Base-by-base conservation (phyloP, 2,888 invertebrate species). In the Sussaba pulchella region DNA sequence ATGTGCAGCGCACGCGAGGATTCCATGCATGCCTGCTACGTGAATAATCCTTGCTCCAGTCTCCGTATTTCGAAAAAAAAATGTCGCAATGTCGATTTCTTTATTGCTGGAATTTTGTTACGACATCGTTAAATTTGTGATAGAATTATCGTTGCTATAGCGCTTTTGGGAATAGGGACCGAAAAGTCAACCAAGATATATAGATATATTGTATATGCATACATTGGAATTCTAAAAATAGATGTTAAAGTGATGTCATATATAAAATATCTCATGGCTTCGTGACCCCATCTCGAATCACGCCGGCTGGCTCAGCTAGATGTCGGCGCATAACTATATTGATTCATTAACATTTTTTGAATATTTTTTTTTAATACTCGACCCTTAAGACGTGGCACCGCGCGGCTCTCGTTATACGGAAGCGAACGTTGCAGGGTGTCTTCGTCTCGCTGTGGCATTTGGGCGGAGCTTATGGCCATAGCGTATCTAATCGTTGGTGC, bases 401-500 rank as follows among this genome's bases (percentile, higher is more conserved):
- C 43, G 4, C n/a, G 43, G 4, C 43, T 43, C 43, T 43, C 12
- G 43, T 43, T 43, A 10, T 12, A 43, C 43, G 43, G 43, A 12
- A 12, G 41, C 10, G 19, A 61, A 41, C 21, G n/a, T 19, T 6
- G 6, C 31, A 39, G 21, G 41, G 41, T 10, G 19, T 41, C 10
- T 61, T 2, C 2, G 50, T 43, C 64, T 43, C 43, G 31, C 14
- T 14, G 19, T 12, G 21, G 10, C 21, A 31, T 17, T 21, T 12
- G 26, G n/a, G 61, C 66, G 14, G 59, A 26, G 69, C 57, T 75
- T 54, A 71, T n/a, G n/a, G 75, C 75, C 75, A 67, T 75, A 59
- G 45, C 79, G 66, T 80, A 75, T 80, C 79, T 80, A 71, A 80
- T 80, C 79, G 66, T 61, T 54, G 14, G 36, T 80, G 79, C 79